Conservation (phyloP, 2,888 invertebrate species). For the Megaustenia siamemsis region DNA sequence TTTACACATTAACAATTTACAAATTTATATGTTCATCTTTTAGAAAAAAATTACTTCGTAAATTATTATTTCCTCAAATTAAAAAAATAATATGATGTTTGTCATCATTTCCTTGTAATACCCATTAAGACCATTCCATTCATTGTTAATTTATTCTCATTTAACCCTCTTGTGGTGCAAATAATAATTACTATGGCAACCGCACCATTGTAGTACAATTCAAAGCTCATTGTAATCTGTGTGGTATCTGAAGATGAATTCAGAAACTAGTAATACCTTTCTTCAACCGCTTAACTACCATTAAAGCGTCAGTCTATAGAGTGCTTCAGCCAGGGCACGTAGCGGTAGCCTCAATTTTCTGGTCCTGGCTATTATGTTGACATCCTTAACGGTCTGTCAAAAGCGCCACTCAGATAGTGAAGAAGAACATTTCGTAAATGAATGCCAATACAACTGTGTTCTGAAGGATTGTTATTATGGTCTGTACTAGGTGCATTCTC, state of each 20-base stretch:
- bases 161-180: no score
- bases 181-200: not conserved
- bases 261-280: not conserved
- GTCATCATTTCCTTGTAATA: no score
- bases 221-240: not conserved
- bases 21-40: no score
- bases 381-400: slow-evolving; percentile 9
- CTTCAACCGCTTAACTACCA: not conserved
- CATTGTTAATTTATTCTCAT: no score
- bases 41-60: no score
- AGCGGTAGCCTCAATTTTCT: not conserved
- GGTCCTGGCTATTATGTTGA: slow-evolving; percentile 6
- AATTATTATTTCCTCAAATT: no score
- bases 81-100: no score
- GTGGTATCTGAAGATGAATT: not conserved
- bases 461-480: slow-evolving; percentile 12
- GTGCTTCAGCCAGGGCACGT: not conserved
- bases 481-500: not conserved
- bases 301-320: not conserved
- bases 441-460: not conserved
- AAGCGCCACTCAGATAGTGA: not conserved
- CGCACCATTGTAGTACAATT: not conserved
- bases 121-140: no score
- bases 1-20: no score
- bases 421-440: not conserved